Evolutionary conservation across 2,888 invertebrate genomes (phyloP).

Genomic region (Isotomurus palustris): DNA sequence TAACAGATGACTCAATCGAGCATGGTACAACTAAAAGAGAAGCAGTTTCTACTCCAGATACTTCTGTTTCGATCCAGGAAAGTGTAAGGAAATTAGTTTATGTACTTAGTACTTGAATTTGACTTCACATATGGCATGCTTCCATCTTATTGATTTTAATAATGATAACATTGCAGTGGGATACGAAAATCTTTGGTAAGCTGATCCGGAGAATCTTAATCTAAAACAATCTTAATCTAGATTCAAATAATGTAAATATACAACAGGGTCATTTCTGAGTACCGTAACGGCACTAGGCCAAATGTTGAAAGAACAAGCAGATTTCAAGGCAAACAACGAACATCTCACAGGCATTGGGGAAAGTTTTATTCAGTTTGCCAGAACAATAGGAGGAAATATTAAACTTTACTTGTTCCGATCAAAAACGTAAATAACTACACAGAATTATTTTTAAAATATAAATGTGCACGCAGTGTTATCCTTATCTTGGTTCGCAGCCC

Average conservation of each 20-base stretch:
- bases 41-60: too few species aligned
- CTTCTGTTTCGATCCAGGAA: too few species aligned
- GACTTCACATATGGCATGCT: too few species aligned
- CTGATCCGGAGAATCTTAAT: too few species aligned
- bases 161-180: too few species aligned
- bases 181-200: too few species aligned
- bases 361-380: not conserved
- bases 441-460: not conserved
- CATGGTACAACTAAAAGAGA: too few species aligned
- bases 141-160: too few species aligned
- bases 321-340: not conserved
- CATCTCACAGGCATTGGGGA: not conserved
- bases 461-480: not conserved
- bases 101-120: too few species aligned
- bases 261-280: not conserved
- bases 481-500: too few species aligned
- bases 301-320: not conserved
- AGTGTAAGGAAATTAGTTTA: too few species aligned
- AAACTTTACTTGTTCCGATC: slow-evolving; percentile 1
- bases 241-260: not conserved
- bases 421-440: slow-evolving; percentile 1
- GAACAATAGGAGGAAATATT: not conserved
- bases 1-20: too few species aligned
- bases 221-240: not conserved
- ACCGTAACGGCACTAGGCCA: not conserved